Evolutionary conservation across 2,797 vertebrate genomes (phyloP), one percentile per base, ranked within the genome.

Genomic region (Geotrypetes seraphini): DNA sequence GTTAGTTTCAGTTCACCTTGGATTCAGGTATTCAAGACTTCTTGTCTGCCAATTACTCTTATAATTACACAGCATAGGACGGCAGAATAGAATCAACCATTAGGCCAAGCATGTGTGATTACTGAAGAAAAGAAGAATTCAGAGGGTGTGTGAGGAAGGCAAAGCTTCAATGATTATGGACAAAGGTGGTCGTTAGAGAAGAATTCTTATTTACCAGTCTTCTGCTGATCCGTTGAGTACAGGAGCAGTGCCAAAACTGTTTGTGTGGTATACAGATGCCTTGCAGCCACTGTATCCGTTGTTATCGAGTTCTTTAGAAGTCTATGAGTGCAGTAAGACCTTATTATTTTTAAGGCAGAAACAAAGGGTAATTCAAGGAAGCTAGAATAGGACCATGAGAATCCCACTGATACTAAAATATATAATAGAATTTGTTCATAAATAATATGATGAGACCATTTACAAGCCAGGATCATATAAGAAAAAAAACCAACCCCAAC

Each of bases 11-110:
- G 64, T 57, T 71, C 69, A 60, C 65, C 61, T 66, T 64, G 57
- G 57, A 67, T 65, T 66, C 62, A 73, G 57, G 64, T 65, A 69
- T 57, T 63, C 53, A 73, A 53, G 57, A 45, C 52, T 42, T 58
- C 60, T 65, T 63, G 56, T 47, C 60, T 50, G 26, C 60, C 65
- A 67, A 66, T 73, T 71, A 78, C 46, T 52, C 35, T 42, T 48
- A 43, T 57, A 74, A 73, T 75, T 73, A 57, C 50, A 41, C 43
- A 47, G 53, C 56, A 50, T 11, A 18, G 52, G 47, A 71, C 71
- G 75, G 71, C 75, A 80, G 83, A 84, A 84, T 70, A 76, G 78
- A 81, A 70, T 71, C 71, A 70, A 65, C 80, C 71, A 62, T 68
- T 58, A 41, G 46, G 59, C 71, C 66, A 73, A 72, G 73, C 73